Conservation (phyloP, 2,113 vertebrate species). For the Nanorana parkeri region DNA sequence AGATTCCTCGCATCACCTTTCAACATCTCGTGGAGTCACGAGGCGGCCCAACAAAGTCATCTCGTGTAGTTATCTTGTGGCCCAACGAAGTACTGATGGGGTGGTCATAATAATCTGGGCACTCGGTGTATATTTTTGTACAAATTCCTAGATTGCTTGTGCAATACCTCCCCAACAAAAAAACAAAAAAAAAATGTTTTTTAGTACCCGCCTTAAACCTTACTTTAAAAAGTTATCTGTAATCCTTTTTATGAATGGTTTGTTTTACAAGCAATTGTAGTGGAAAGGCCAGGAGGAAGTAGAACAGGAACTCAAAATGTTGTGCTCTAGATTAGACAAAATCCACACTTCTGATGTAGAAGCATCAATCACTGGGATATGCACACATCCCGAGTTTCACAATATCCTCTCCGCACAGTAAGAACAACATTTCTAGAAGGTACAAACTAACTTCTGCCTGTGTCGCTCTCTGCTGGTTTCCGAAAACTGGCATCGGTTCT, state of each 20-base stretch:
- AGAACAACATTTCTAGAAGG: slow-evolving; percentile 1
- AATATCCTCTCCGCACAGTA: slow-evolving; percentile 28
- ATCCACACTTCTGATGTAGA: slow-evolving; percentile 6
- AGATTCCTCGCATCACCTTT: no score
- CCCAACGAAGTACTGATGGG: no score
- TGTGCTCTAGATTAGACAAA: slow-evolving; percentile 38
- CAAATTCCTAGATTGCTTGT: no score
- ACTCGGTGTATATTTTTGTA: no score
- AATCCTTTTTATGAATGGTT: slow-evolving; percentile 28
- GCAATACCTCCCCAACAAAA: no score
- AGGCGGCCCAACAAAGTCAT: no score
- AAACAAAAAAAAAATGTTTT: no score
- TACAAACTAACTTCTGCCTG: slow-evolving; percentile 11
- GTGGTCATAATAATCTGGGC: no score
- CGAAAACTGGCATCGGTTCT: background rate
- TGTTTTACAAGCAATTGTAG: slow-evolving; percentile 1
- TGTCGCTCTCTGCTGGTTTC: background rate
- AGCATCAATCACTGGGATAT: slow-evolving; percentile 25
- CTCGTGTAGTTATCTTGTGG: no score
- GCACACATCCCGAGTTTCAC: slow-evolving; percentile 45
- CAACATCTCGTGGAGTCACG: no score
- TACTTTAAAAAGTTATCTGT: background rate
- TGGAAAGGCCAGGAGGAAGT: slow-evolving; percentile 9
- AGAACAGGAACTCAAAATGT: slow-evolving; percentile 41
- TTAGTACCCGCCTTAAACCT: no score